Evolutionary conservation across 2,888 invertebrate genomes (phyloP).

Genomic region (Spatulosminthurus flaviceps): DNA sequence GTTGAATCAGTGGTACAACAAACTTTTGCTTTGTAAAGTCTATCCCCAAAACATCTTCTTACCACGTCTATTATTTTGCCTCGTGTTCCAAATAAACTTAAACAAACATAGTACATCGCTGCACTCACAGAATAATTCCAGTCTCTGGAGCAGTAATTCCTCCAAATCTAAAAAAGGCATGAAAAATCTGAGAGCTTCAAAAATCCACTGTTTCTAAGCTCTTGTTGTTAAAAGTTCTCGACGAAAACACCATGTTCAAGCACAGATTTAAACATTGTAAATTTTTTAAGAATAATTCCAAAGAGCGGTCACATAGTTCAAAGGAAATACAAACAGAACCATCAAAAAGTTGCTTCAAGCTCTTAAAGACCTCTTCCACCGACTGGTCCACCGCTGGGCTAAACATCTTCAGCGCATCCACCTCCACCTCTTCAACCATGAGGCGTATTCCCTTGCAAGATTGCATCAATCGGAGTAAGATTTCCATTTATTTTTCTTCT

Average conservation of each 20-base stretch:
- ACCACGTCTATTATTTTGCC: too few species aligned
- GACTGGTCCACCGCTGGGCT: conserved; percentile 23
- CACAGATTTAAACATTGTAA: conserved; percentile 18
- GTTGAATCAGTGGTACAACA: too few species aligned
- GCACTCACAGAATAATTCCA: neutral
- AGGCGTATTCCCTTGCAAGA: conserved; percentile 6
- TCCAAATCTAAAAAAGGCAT: too few species aligned
- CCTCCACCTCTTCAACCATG: neutral
- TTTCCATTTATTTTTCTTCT: too few species aligned
- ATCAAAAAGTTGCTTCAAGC: neutral
- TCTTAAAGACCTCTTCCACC: neutral
- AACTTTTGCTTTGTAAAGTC: too few species aligned
- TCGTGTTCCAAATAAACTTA: too few species aligned
- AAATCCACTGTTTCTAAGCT: too few species aligned
- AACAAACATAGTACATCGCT: too few species aligned
- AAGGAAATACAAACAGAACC: conserved; percentile 18
- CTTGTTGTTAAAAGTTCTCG: too few species aligned
- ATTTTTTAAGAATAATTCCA: neutral
- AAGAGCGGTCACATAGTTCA: neutral
- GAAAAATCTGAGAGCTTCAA: too few species aligned
- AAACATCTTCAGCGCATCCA: conserved; percentile 6
- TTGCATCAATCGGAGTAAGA: conserved; percentile 29
- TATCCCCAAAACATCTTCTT: too few species aligned
- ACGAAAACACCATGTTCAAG: conserved; percentile 26
- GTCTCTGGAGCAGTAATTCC: neutral